Conservation (phyloP, 2,113 vertebrate species). For the Lycaon pictus region DNA sequence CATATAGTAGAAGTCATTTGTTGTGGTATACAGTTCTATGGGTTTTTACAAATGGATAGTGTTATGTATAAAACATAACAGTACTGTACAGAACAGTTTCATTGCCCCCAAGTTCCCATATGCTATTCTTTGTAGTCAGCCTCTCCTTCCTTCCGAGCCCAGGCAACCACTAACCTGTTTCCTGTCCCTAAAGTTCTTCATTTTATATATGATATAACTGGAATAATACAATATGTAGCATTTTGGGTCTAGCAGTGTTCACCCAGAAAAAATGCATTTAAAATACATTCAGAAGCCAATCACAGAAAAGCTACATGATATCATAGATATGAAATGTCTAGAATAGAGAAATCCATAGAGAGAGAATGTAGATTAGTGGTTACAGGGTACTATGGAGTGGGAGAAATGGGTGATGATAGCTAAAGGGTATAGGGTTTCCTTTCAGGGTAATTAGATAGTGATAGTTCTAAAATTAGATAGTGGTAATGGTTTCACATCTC, state of each 20-base stretch:
- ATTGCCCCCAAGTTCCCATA: not conserved
- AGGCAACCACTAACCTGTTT: not conserved
- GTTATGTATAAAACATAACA: not conserved
- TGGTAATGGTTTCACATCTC: not conserved
- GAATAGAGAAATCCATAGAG: not conserved
- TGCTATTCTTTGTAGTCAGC: not conserved
- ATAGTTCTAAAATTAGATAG: not conserved
- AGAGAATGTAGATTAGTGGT: not conserved
- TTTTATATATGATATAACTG: not conserved
- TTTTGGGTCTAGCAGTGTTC: not conserved
- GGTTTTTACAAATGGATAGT: not conserved
- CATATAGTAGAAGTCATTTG: not conserved
- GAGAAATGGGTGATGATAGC: not conserved
- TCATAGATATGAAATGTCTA: not conserved
- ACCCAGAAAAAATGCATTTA: conserved; percentile 26
- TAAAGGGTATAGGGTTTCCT: not conserved
- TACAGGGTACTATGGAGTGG: not conserved
- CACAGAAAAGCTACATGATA: not conserved
- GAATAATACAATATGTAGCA: not conserved
- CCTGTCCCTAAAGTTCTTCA: not conserved
- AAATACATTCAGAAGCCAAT: not conserved
- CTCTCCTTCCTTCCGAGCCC: too few species aligned
- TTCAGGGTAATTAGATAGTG: not conserved
- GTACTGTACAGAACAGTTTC: not conserved
- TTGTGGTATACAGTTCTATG: not conserved